Base-by-base conservation (phyloP, 1,140 invertebrate species). In the Xylocopa sonorina region DNA sequence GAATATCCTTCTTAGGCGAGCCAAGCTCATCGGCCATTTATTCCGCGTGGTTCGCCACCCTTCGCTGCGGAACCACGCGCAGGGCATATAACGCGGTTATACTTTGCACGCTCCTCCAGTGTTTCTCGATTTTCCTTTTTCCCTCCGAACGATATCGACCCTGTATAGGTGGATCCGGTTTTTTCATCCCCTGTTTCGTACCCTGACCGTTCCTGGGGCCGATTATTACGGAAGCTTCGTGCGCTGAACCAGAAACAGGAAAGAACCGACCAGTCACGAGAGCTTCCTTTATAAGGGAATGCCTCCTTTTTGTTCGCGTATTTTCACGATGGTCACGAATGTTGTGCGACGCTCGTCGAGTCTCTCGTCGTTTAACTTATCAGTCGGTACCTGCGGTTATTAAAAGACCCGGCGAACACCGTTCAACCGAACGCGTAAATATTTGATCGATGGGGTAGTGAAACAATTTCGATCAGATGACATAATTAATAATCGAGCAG, bases 1-100 rank as follows among this genome's bases (percentile, higher is more conserved):
- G 55, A 57, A 74, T 63, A 73, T 71, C 76, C 69, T 67, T 68
- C 34, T 73, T 41, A 34, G 38, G 55, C 12, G 69, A 76, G 63
- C 24, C 62, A 53, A 74, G 63, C 55, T 72, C 77, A 74, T 79
- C 72, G 71, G 71, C 48, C 60, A 71, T 74, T 87, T 82, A 82
- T 87, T 87, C 86, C 86, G 77, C 82, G 68, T 86, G 81, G 48
- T 60, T 87, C 76, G 27, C 55, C 84, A 78, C 81, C 82, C 84
- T 80, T 32, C 29, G 29, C 79, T 50, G 50, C 71, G 72, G 64
- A 73, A 80, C 55, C 68, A 43, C 60, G 51, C 27, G 14, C n/a
- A n/a, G 46, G 57, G 46, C 43, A 41, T 46, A 21, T 38, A 73
- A 62, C 68, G 16, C 68, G 38, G 76, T 78, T 78, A 72, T 43